These are phyloP conservation scores for Grallaria varia DNA, from an alignment of 2,113 vertebrate species.

Conservation along the genomic window DNA sequence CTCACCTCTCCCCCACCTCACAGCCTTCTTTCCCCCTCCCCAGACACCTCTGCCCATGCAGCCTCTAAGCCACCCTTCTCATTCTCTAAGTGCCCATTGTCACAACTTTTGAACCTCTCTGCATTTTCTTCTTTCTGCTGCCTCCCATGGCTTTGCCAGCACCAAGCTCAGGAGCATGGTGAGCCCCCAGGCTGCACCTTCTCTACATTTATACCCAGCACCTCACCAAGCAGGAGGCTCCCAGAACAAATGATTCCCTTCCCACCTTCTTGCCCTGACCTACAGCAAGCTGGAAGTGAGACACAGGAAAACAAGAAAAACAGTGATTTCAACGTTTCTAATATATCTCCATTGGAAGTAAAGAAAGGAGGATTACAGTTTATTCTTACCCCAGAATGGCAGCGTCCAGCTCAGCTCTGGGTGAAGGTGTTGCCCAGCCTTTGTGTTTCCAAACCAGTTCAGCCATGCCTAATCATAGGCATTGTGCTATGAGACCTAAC, in stretches of 20 bases:
- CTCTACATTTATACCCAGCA: background rate
- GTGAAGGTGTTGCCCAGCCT: background rate
- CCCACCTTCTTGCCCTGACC: background rate
- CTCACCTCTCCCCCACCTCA: background rate
- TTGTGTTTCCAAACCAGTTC: slow-evolving; percentile 33
- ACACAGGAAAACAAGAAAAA: background rate
- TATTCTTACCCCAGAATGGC: background rate
- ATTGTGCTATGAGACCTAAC: background rate
- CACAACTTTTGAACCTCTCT: background rate
- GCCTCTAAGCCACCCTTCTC: background rate
- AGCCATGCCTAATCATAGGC: slow-evolving; percentile 49
- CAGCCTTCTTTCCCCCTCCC: background rate
- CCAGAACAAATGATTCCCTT: background rate
- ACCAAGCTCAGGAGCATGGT: background rate
- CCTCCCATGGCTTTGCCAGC: background rate
- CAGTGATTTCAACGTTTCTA: background rate
- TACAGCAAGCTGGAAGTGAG: background rate
- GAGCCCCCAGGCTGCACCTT: background rate
- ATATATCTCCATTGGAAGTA: accelerated
- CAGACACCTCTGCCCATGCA: background rate
- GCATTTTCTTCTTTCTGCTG: background rate
- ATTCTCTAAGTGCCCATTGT: background rate
- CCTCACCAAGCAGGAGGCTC: background rate
- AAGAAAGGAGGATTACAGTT: background rate
- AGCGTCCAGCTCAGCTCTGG: background rate